These are phyloP conservation scores for Drosophila subobscura DNA, from an alignment of 1,140 invertebrate species.

Conservation along the genomic window DNA sequence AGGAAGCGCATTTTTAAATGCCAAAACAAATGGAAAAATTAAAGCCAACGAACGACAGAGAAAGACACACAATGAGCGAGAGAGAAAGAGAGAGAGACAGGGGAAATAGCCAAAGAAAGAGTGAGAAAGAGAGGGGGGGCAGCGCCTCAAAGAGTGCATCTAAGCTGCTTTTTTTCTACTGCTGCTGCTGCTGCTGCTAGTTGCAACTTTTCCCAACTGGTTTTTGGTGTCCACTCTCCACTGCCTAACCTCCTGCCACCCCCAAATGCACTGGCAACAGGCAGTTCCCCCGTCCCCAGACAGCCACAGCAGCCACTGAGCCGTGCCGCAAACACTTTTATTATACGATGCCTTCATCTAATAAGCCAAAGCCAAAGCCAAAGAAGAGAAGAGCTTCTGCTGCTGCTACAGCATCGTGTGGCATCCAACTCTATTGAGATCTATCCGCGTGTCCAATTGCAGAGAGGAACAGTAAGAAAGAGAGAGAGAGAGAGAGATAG, in stretches of 20 bases:
- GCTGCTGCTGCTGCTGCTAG: slow-evolving; percentile 49
- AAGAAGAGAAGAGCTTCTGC: slow-evolving; percentile 50
- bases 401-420: slow-evolving; percentile 19
- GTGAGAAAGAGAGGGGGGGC: slow-evolving; percentile 11
- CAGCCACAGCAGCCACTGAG: slow-evolving; percentile 55
- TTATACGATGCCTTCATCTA: slow-evolving; percentile 78
- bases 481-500: too few species aligned
- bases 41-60: slow-evolving; percentile 73
- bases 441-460: too few species aligned
- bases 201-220: slow-evolving; percentile 78
- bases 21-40: slow-evolving; percentile 82
- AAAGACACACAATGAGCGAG: slow-evolving; percentile 6
- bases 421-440: too few species aligned
- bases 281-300: slow-evolving; percentile 1
- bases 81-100: not conserved
- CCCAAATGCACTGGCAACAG: too few species aligned
- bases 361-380: slow-evolving; percentile 62
- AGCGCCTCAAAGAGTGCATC: slow-evolving; percentile 75
- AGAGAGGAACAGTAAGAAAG: too few species aligned
- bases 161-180: slow-evolving; percentile 70
- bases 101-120: slow-evolving; percentile 21
- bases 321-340: slow-evolving; percentile 63
- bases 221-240: slow-evolving; percentile 58
- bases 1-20: slow-evolving; percentile 81
- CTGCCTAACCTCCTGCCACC: slow-evolving; percentile 4